Percentiles rank a stretch among this genome's conserved stretches.
These are phyloP conservation scores for Lepus americanus DNA, from an alignment of 2,113 vertebrate genomes.

Conservation along the genomic window DNA sequence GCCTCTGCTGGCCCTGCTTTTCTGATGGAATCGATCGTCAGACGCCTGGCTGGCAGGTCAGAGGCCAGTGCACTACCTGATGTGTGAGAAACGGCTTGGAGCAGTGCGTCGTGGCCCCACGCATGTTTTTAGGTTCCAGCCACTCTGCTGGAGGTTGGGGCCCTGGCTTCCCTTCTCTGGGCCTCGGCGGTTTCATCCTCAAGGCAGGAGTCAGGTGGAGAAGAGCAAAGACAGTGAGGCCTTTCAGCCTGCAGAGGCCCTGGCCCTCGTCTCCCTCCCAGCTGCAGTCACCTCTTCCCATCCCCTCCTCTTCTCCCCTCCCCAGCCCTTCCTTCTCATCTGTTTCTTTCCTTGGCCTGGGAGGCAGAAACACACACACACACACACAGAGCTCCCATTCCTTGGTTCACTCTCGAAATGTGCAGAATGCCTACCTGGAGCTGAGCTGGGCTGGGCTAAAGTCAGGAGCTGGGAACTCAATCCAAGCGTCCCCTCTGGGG, in stretches of 20 bases:
- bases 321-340: too few species aligned
- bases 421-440: too few species aligned
- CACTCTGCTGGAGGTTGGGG: background rate
- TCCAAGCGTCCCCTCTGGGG: too few species aligned
- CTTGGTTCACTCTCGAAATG: too few species aligned
- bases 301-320: too few species aligned
- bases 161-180: background rate
- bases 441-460: too few species aligned
- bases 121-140: fast-evolving
- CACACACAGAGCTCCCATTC: too few species aligned
- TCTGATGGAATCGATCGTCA: background rate
- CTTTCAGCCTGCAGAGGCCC: too few species aligned
- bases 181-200: background rate
- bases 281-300: background rate
- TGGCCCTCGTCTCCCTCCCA: too few species aligned
- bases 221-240: background rate
- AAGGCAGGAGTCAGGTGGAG: fast-evolving
- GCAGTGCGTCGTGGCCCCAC: background rate
- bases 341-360: too few species aligned
- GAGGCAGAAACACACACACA: too few species aligned
- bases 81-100: background rate
- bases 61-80: background rate
- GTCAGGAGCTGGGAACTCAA: too few species aligned
- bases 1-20: background rate
- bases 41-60: background rate